Evolutionary conservation across 2,888 invertebrate genomes (phyloP), one percentile per base, ranked within the genome.

Genomic region (Ormia ochracea): DNA sequence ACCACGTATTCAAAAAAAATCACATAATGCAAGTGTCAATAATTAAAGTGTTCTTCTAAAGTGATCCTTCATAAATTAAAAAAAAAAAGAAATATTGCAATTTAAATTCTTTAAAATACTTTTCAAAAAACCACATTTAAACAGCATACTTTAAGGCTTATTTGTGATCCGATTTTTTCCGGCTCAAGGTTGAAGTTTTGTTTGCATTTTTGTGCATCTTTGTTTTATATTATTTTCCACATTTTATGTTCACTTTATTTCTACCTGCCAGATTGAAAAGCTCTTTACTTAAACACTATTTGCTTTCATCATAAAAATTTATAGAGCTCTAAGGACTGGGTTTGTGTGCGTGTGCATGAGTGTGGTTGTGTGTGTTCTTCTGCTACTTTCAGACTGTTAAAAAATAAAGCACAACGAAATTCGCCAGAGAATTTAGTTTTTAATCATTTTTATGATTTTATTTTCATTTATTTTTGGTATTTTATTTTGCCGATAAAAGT

Each of bases 131-230:
- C 36, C 58, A 19, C 63, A 78, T 68, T 78, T 73, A 54, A 58
- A 56, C 14, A 72, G 80, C 68, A 76, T 80, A 73, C 56, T 80
- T 80, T 76, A 68, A 73, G 80, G 68, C 56, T 63, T 66, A 72
- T 66, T 76, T 66, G 54, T 63, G 56, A 52, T 69, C 43, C 66
- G 58, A 65, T 65, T 70, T 45, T 79, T 74, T 76, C 66, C 59
- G 66, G 65, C 70, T 76, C 80, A 80, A 80, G 80, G 80, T 80
- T 80, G 76, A 76, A 72, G 70, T 76, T 72, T 56, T 52, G 26
- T 66, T 59, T 70, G 48, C 61, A 26, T 63, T 77, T 69, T 14
- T 36, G 19, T 31, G 45, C 33, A 26, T 61, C 26, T 68, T 41
- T 17, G 17, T 9, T 26, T 10, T 28, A 7, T 58, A n/a, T 19